Conservation (phyloP, 2,113 vertebrate genomes). For the Tiliqua scincoides region DNA sequence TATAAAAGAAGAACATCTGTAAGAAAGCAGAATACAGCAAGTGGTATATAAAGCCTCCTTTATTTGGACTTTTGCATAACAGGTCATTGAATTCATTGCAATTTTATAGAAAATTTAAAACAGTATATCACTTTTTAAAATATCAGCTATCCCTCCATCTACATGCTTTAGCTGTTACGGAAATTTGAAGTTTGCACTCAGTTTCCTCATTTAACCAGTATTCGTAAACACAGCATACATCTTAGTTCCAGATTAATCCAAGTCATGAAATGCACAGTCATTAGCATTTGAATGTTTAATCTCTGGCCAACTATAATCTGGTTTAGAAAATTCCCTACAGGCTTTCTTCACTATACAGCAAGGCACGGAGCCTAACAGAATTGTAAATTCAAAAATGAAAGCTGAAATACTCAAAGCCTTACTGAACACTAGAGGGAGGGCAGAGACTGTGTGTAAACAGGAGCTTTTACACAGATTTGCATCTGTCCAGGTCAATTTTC, state of each 20-base stretch:
- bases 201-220: slow-evolving; percentile 72
- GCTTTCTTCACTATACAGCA: slow-evolving; percentile 50
- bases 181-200: slow-evolving; percentile 63
- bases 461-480: slow-evolving; percentile 39
- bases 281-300: slow-evolving; percentile 59
- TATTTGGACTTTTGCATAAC: slow-evolving; percentile 83
- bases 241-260: slow-evolving; percentile 65
- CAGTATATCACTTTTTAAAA: slow-evolving; percentile 73
- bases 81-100: slow-evolving; percentile 72
- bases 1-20: not conserved
- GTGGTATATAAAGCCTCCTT: slow-evolving; percentile 80
- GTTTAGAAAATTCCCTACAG: slow-evolving; percentile 39
- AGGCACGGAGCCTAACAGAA: slow-evolving; percentile 39
- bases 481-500: slow-evolving; percentile 26
- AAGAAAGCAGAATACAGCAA: slow-evolving; percentile 9
- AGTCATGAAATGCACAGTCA: slow-evolving; percentile 45
- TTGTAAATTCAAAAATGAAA: slow-evolving; percentile 42
- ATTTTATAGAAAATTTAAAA: slow-evolving; percentile 79
- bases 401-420: slow-evolving; percentile 33
- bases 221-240: slow-evolving; percentile 69
- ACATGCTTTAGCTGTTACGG: slow-evolving; percentile 60
- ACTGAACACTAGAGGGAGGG: slow-evolving; percentile 40
- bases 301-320: slow-evolving; percentile 46
- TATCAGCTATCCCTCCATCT: slow-evolving; percentile 63
- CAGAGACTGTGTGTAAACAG: not conserved